Percentiles rank a stretch among this genome's conserved stretches.
Conservation (phyloP, 1,140 invertebrate genomes). For the Aradophagus sp. region DNA sequence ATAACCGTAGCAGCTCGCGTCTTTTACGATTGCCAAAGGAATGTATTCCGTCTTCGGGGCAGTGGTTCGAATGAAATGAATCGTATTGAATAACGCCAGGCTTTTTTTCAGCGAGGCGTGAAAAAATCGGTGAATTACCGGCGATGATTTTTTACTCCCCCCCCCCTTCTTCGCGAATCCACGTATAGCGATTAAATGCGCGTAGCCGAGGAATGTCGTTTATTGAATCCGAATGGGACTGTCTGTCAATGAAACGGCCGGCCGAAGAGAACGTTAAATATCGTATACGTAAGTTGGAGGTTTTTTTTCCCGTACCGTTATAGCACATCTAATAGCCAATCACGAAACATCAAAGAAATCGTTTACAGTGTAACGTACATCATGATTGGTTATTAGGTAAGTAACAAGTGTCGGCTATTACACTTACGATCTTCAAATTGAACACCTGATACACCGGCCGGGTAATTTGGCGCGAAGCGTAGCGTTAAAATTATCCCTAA, state of each 20-base stretch:
- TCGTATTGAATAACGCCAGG: no score
- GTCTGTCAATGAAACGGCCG: slow-evolving; percentile 10
- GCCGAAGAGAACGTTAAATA: slow-evolving; percentile 4
- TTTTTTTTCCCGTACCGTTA: slow-evolving; percentile 28
- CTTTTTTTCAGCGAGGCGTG: no score
- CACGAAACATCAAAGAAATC: slow-evolving; percentile 25
- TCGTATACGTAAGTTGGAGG: neutral
- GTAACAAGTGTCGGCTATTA: slow-evolving; percentile 49
- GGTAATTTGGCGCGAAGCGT: neutral
- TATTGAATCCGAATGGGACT: slow-evolving; percentile 16
- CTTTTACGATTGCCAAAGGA: slow-evolving; percentile 33
- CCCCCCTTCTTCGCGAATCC: no score
- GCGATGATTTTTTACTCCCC: no score
- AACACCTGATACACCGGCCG: slow-evolving; percentile 27
- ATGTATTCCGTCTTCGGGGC: slow-evolving; percentile 20
- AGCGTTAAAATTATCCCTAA: slow-evolving; percentile 11
- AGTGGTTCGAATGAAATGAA: slow-evolving; percentile 4
- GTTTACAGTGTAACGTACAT: slow-evolving; percentile 33
- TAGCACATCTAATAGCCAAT: slow-evolving; percentile 20
- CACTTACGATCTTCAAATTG: slow-evolving; percentile 35
- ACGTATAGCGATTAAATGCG: slow-evolving; percentile 3
- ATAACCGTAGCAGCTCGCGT: neutral
- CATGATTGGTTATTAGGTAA: slow-evolving; percentile 33
- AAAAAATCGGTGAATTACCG: no score
- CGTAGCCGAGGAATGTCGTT: slow-evolving; percentile 1